phyloP scores from a whole-genome alignment of 2,113 vertebrate species.

The Erythrocercus mccallii region DNA sequence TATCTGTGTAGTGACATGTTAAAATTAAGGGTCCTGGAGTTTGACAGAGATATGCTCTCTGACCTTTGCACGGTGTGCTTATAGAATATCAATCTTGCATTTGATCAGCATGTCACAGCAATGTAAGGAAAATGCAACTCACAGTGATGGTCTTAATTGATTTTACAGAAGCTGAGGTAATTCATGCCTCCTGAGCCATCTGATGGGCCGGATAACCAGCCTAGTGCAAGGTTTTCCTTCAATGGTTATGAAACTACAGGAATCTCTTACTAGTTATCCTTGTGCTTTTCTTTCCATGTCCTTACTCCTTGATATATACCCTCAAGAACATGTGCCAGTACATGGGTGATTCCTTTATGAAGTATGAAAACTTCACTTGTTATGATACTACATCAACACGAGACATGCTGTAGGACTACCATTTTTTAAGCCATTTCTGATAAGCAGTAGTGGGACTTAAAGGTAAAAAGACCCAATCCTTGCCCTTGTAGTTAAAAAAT shows the following conservation, averaged over 20 bases:
- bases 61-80: background rate
- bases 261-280: background rate
- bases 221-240: background rate
- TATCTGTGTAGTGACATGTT: background rate
- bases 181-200: background rate
- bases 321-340: background rate
- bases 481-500: background rate
- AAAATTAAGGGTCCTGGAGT: background rate
- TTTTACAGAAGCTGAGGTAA: background rate
- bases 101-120: background rate
- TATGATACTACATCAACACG: background rate
- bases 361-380: background rate
- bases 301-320: background rate
- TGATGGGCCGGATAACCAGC: background rate
- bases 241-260: background rate
- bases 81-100: background rate
- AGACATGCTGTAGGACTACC: background rate
- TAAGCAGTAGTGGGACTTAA: background rate
- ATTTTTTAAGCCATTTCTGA: background rate
- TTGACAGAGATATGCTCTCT: background rate
- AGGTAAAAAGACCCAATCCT: background rate
- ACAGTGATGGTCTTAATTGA: background rate
- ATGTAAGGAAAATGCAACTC: background rate
- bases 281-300: background rate
- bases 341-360: background rate